Base-by-base conservation (phyloP, 2,888 invertebrate genomes). In the Allolobophora icterica region DNA sequence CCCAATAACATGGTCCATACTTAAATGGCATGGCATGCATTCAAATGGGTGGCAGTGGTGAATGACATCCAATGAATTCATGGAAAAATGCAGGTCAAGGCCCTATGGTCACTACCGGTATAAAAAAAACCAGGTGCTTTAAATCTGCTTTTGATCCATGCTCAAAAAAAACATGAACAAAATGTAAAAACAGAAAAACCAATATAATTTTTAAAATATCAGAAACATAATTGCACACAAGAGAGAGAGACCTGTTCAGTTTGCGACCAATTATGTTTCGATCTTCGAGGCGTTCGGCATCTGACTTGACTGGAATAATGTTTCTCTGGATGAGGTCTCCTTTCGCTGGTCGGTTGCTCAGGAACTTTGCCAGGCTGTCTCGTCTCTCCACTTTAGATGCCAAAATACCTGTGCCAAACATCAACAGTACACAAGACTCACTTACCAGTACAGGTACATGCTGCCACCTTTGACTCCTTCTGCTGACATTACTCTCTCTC, bases 281-380 rank as follows among this genome's bases (percentile, higher is more conserved):
- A 94, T 97, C 97, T 96, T 98, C 98, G 95, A 97, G 97, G 93
- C 98, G 96, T 96, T 99, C 98, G 96, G 94, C 94, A 89, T 94
- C 97, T n/a, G 94, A 92, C 90, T 94, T 94, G 90, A 93, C 91
- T 91, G 94, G 98, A 95, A 98, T 96, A 94, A 99, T 99, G 95
- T 99, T 98, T 95, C 98, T 97, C 96, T 98, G 98, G 94, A 98
- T 98, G 93, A 99, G 97, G 95, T 98, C 98, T 96, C 98, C 98
- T 91, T 97, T 96, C 95, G 98, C 98, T 30, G 99, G 99, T 93
- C 99, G 96, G 94, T 98, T 96, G 94, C 98, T 97, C 94, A 99
- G 96, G 96, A 99, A 99, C 95, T 99, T 96, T 93, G 99, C 99
- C 94, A 99, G 96, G 95, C 98, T 99, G 96, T 99, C 99, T 96